Evolutionary conservation across 2,888 invertebrate genomes (phyloP).

Genomic region (Stenurella melanura): DNA sequence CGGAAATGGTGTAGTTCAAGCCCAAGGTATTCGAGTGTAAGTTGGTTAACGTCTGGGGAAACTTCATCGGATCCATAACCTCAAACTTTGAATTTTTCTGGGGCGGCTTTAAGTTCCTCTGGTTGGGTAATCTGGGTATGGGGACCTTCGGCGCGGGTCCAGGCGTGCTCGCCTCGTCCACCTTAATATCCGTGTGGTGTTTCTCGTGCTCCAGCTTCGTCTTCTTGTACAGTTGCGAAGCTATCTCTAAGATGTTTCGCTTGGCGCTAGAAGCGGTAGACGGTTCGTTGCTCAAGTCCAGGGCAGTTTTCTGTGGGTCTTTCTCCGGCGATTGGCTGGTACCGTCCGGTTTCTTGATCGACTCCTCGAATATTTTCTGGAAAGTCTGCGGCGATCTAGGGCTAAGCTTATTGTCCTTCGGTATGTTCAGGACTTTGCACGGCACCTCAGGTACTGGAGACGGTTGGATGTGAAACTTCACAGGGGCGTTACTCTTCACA

Average conservation of each 20-base stretch:
- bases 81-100: slow-evolving; percentile 43
- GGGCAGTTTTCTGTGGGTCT: slow-evolving; percentile 46
- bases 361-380: slow-evolving; percentile 73
- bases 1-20: slow-evolving; percentile 70
- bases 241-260: slow-evolving; percentile 69
- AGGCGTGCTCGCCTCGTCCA: slow-evolving; percentile 42
- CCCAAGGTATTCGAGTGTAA: slow-evolving; percentile 69
- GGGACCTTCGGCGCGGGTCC: slow-evolving; percentile 61
- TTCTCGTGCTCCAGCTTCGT: slow-evolving; percentile 65
- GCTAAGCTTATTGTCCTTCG: slow-evolving; percentile 55
- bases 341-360: slow-evolving; percentile 64
- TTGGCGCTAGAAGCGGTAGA: slow-evolving; percentile 53
- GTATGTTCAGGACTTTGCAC: slow-evolving; percentile 53
- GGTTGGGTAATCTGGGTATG: slow-evolving; percentile 64
- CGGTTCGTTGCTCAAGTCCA: slow-evolving; percentile 49
- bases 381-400: slow-evolving; percentile 66
- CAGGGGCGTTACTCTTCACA: slow-evolving; percentile 53
- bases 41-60: slow-evolving; percentile 60
- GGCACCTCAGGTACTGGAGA: slow-evolving; percentile 62
- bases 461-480: slow-evolving; percentile 57
- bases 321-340: slow-evolving; percentile 40
- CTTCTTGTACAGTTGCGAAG: slow-evolving; percentile 69
- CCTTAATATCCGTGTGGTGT: slow-evolving; percentile 45
- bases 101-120: slow-evolving; percentile 55
- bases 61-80: slow-evolving; percentile 42